These are phyloP conservation scores for Magallana angulata DNA, from an alignment of 1,140 invertebrate species.

Conservation along the genomic window DNA sequence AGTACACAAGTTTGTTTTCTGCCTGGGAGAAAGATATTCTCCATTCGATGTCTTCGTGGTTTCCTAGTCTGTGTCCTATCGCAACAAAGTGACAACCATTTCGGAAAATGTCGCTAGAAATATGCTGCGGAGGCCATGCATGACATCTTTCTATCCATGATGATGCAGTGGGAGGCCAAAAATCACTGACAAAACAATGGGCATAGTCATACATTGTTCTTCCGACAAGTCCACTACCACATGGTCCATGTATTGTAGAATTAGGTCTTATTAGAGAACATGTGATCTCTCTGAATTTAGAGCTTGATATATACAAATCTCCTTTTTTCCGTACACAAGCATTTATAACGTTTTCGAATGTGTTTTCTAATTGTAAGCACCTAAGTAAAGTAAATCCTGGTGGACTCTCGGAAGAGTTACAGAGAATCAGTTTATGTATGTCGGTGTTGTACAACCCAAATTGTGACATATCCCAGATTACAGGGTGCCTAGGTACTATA, in stretches of 20 bases:
- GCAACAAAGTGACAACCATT: slow-evolving; percentile 49
- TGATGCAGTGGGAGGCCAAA: slow-evolving; percentile 36
- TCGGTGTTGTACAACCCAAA: not conserved
- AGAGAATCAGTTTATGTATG: not conserved
- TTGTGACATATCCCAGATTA: not conserved
- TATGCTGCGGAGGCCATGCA: not conserved
- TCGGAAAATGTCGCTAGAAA: slow-evolving; percentile 29
- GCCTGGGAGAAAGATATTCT: slow-evolving; percentile 53
- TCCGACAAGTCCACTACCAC: not conserved
- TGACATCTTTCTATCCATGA: slow-evolving; percentile 24
- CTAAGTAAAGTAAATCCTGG: not conserved
- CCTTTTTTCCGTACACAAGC: not conserved
- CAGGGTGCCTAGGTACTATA: no score
- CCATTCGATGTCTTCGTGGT: slow-evolving; percentile 36
- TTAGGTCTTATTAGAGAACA: not conserved
- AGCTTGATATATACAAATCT: not conserved
- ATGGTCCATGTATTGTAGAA: slow-evolving; percentile 37
- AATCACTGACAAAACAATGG: slow-evolving; percentile 12
- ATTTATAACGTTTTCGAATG: no score
- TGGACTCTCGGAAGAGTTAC: not conserved
- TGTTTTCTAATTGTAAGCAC: no score
- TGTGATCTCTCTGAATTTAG: not conserved
- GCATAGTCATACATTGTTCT: not conserved
- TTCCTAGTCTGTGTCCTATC: slow-evolving; percentile 6
- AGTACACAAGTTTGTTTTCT: slow-evolving; percentile 30